Percentiles rank a stretch among this genome's conserved stretches.
phyloP scores from a whole-genome alignment of 2,113 vertebrate species.

The Myrmophylax atrothorax region DNA sequence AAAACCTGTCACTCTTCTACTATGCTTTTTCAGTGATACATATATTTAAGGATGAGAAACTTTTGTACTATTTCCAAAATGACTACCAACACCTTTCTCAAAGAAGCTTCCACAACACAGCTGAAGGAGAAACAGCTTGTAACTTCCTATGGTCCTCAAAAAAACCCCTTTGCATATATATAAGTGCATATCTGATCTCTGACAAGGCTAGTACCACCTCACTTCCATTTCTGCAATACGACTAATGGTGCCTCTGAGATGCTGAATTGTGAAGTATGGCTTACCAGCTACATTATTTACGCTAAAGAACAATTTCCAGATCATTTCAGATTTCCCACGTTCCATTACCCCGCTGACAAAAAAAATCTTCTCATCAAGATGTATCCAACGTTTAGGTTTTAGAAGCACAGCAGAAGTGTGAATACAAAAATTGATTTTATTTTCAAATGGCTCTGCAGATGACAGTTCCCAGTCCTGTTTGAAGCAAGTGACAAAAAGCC shows the following conservation, averaged over 20 bases:
- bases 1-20: not conserved
- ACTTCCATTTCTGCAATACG: not conserved
- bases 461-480: not conserved
- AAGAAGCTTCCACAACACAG: not conserved
- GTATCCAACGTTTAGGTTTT: not conserved
- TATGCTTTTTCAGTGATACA: not conserved
- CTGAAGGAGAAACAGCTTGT: not conserved
- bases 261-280: not conserved
- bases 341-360: not conserved
- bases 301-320: not conserved
- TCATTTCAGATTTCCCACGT: not conserved
- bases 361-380: not conserved
- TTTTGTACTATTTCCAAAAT: not conserved
- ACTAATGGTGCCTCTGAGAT: not conserved
- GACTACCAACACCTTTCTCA: not conserved
- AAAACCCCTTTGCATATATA: fast-evolving
- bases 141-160: not conserved
- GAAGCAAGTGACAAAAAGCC: constrained; percentile 12
- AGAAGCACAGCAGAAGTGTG: not conserved
- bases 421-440: not conserved
- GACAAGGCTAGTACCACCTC: not conserved
- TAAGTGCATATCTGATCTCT: not conserved
- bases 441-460: not conserved
- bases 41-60: not conserved
- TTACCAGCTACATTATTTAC: not conserved